Evolutionary conservation across 2,113 vertebrate species (phyloP), one percentile per base, ranked within the genome.

Genomic region (Pterophyllum scalare): DNA sequence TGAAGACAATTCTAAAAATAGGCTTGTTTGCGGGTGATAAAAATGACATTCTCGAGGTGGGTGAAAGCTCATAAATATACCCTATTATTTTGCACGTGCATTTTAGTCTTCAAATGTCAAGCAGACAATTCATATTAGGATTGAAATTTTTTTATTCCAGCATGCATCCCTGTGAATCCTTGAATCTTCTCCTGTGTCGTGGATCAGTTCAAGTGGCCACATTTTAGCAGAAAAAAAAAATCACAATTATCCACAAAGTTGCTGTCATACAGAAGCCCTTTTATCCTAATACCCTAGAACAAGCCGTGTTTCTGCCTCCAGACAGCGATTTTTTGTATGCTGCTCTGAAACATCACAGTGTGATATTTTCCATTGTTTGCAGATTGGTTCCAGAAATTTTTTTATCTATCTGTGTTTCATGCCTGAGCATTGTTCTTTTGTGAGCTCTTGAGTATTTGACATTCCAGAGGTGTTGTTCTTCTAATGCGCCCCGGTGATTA

Each of bases 1-100:
- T 79, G 78, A 86, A 89, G 65, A 86, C 64, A 61, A 43, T 76
- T 80, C 81, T 93, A 90, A 85, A 87, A 91, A 91, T 87, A 87
- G 57, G 9, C 38, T 43, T 81, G 60, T 81, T 89, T 81, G 72
- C 40, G 14, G 59, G 40, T 43, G 56, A 77, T 75, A 35, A 56
- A 74, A 79, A 82, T 31, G n/a, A 82, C 78, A 87, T 87, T 82
- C 79, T 60, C 8, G 12, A 60, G 64, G 38, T 82, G 1, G 15
- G 49, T 52, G 38, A 88, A 81, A 86, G 79, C 70, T 84, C 19
- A 81, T 81, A 49, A 83, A 85, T 85, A 8, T 43, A 52, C 35
- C 13, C 85, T 88, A 84, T 89, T 87, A 92, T 87, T 85, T 84
- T n/a, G 6, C 52, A 76, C 75, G 62, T 62, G 74, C 59, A 40